Evolutionary conservation across 2,113 vertebrate species (phyloP).

Genomic region (Leptocoma aspasia): DNA sequence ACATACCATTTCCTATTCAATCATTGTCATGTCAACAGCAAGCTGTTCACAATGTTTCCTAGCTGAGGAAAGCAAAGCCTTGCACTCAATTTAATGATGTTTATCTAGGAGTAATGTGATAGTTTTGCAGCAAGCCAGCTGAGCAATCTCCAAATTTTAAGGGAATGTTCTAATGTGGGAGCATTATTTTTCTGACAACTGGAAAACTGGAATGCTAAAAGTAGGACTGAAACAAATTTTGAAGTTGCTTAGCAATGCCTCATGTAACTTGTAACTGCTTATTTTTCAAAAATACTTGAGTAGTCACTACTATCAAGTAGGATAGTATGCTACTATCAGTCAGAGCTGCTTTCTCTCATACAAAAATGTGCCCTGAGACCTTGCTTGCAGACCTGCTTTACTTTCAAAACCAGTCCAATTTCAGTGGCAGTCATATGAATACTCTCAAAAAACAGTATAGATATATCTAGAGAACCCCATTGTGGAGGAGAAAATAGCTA

Average conservation of each 20-base stretch:
- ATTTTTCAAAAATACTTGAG: neutral
- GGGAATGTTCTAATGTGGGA: neutral
- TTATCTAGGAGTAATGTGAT: neutral
- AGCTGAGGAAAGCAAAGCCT: neutral
- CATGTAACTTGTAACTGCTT: neutral
- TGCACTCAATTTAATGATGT: neutral
- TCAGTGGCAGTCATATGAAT: neutral
- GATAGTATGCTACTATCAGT: neutral
- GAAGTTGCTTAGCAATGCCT: neutral
- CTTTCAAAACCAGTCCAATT: neutral
- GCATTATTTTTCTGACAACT: neutral
- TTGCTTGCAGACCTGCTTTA: neutral
- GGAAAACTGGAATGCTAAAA: neutral
- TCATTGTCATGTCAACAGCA: neutral
- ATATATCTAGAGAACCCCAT: neutral
- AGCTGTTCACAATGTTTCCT: neutral
- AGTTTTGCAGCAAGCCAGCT: neutral
- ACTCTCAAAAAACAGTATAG: fast-evolving
- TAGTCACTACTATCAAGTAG: neutral
- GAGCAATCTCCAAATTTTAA: neutral
- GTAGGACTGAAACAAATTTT: neutral
- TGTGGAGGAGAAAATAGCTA: neutral
- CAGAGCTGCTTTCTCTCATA: neutral
- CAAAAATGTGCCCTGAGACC: neutral
- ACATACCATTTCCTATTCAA: neutral